A percentile compares a stretch with the other conserved stretches of the same genome.
These are phyloP conservation scores for Lytechinus variegatus DNA, from an alignment of 35 echinoderm and acorn worm genomes.

Conservation along the genomic window DNA sequence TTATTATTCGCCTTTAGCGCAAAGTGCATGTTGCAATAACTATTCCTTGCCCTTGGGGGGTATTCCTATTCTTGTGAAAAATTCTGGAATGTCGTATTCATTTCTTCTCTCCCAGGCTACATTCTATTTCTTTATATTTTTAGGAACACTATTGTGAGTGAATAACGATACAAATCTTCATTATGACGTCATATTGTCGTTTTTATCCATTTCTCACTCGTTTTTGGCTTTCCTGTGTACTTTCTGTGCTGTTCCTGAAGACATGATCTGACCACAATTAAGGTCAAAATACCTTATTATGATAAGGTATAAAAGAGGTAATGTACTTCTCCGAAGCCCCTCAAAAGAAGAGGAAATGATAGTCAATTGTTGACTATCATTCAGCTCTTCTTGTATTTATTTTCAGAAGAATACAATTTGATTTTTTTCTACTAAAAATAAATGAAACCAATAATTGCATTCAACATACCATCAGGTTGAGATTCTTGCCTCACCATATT, in stretches of 20 bases:
- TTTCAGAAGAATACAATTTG: not conserved
- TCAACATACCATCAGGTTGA: no score
- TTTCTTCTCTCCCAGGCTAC: not conserved
- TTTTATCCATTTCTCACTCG: not conserved
- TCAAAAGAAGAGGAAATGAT: not conserved
- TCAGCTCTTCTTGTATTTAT: not conserved
- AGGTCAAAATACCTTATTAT: not conserved
- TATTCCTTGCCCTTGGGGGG: not conserved
- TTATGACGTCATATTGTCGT: not conserved
- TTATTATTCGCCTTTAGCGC: not conserved
- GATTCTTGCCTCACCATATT: no score
- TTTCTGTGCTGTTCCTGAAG: not conserved
- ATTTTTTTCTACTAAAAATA: not conserved
- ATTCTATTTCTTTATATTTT: no score
- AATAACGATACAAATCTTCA: not conserved
- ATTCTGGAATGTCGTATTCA: not conserved
- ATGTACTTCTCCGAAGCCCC: not conserved
- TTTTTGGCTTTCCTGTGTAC: not conserved
- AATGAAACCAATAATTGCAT: no score
- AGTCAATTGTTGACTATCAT: not conserved
- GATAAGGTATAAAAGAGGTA: not conserved
- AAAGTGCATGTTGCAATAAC: conserved; percentile 10
- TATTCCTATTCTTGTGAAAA: not conserved
- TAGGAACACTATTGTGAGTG: not conserved
- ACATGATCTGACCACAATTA: not conserved